phyloP scores from a whole-genome alignment of 2,888 invertebrate genomes.

The Cosmorhoe ocellata region DNA sequence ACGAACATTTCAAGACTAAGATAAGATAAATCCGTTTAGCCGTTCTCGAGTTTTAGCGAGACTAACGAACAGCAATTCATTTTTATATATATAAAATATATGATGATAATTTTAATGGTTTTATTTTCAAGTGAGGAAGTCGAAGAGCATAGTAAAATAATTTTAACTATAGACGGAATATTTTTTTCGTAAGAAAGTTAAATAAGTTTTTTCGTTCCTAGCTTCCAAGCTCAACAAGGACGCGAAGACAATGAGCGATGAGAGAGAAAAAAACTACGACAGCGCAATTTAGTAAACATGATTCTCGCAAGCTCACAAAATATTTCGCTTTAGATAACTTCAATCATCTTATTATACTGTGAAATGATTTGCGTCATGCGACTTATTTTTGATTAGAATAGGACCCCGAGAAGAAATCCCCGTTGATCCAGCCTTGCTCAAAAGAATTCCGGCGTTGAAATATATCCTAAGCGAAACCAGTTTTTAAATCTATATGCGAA shows the following conservation, averaged over 20 bases:
- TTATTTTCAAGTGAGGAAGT: too few relatives aligned
- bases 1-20: too few relatives aligned
- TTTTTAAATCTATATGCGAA: conserved; percentile 15
- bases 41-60: too few relatives aligned
- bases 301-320: background rate
- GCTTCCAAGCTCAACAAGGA: conserved; percentile 13
- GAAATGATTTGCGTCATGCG: too few relatives aligned
- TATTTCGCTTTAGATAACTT: background rate
- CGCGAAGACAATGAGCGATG: conserved; percentile 25
- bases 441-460: conserved; percentile 9
- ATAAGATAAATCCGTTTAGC: too few relatives aligned
- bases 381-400: background rate
- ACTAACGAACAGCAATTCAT: too few relatives aligned
- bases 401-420: conserved; percentile 6
- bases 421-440: conserved; percentile 14
- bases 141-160: too few relatives aligned
- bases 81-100: too few relatives aligned
- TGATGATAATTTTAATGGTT: too few relatives aligned
- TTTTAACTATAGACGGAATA: conserved; percentile 4
- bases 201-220: conserved; percentile 5
- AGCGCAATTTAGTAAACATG: conserved; percentile 19
- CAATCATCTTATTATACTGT: too few relatives aligned
- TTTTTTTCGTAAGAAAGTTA: conserved; percentile 8
- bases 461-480: conserved; percentile 10
- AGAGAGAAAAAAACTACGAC: conserved; percentile 21